Conservation (phyloP, 2,797 vertebrate species). For the Schizopygopsis malacanthus region DNA sequence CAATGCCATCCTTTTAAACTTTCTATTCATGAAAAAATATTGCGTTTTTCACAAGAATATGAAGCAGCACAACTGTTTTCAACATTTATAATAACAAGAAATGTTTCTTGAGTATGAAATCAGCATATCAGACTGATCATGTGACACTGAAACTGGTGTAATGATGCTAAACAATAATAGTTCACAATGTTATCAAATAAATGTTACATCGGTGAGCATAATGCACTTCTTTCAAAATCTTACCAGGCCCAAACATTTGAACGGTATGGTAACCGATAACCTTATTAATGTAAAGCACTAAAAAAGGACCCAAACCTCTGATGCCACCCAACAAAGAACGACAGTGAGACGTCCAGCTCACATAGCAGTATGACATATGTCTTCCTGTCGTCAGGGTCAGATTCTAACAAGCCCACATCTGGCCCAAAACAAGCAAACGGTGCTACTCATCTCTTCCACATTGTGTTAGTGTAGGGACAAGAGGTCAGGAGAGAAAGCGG, state of each 20-base stretch:
- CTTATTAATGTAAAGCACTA: background rate
- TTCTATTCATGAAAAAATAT: background rate
- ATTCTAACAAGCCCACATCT: conserved; percentile 68
- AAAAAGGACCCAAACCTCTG: background rate
- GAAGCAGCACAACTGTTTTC: background rate
- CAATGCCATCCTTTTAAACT: background rate
- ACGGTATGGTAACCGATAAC: background rate
- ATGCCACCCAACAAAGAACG: conserved; percentile 66
- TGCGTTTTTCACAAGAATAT: background rate
- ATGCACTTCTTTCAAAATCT: background rate
- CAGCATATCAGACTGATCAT: background rate
- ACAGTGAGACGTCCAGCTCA: conserved; percentile 58
- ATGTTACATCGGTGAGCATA: background rate
- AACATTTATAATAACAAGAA: background rate
- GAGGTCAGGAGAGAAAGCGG: conserved; percentile 57
- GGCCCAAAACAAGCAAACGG: conserved; percentile 59
- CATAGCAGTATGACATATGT: conserved; percentile 74
- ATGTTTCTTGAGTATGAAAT: background rate
- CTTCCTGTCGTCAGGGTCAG: conserved; percentile 75
- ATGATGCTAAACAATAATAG: background rate
- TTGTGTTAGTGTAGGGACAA: conserved; percentile 52
- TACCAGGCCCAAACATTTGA: background rate
- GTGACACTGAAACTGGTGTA: background rate
- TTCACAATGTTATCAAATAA: background rate
- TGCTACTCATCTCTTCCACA: conserved; percentile 54